phyloP scores from a whole-genome alignment of 2,113 vertebrate genomes.

The rabbit (Oryctolagus cuniculus) region mOryCun1.1 NC_091442.1:42333001-42333500 shows the following conservation, averaged over 20 bases:
- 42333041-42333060: background rate
- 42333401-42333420: background rate
- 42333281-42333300: slow-evolving; percentile 2
- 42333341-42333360: background rate
- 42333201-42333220: background rate
- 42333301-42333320: slow-evolving; percentile 29
- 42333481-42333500: background rate
- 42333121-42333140: background rate
- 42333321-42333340: background rate
- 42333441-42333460: background rate
- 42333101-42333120: background rate
- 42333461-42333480: background rate
- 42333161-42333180: slow-evolving; percentile 14
- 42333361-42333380: background rate
- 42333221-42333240: background rate
- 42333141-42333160: background rate
- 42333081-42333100: background rate
- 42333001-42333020: background rate
- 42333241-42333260: slow-evolving; percentile 45
- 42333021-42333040: slow-evolving; percentile 43
- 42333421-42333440: background rate
- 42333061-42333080: background rate
- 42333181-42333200: slow-evolving; percentile 15
- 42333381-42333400: background rate
- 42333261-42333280: background rate